phyloP scores from a whole-genome alignment of 2,888 invertebrate species.

The Cryptocephalus primarius region DNA sequence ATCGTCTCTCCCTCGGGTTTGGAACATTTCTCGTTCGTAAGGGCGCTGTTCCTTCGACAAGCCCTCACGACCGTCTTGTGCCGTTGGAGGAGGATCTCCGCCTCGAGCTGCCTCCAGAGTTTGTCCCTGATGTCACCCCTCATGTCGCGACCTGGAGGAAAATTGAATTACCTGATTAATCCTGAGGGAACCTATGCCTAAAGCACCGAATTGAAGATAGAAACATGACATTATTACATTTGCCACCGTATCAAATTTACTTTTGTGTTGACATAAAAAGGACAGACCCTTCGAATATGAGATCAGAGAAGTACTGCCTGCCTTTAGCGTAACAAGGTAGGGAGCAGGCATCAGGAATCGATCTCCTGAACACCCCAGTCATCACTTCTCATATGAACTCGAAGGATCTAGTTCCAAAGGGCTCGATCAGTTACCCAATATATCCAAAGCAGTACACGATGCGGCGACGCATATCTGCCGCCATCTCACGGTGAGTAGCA shows the following conservation, averaged over 20 bases:
- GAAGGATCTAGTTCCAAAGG: neutral
- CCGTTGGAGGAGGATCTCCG: conserved; percentile 74
- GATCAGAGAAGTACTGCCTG: neutral
- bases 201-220: too few species aligned
- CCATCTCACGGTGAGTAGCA: too few species aligned
- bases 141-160: conserved; percentile 53
- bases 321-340: neutral
- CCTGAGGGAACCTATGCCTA: too few species aligned
- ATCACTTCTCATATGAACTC: neutral
- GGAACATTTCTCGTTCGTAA: conserved; percentile 23
- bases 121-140: conserved; percentile 68
- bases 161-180: too few species aligned
- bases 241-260: too few species aligned
- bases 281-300: neutral
- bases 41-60: conserved; percentile 43
- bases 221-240: too few species aligned
- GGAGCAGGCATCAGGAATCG: neutral
- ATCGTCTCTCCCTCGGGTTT: conserved; percentile 20
- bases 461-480: too few species aligned
- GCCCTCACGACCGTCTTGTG: conserved; percentile 70
- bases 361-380: neutral
- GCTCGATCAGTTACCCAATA: too few species aligned
- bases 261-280: too few species aligned
- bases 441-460: too few species aligned
- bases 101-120: conserved; percentile 71